These are phyloP conservation scores for Aphaenogaster rudis DNA, from an alignment of 1,140 invertebrate species.

Conservation along the genomic window DNA sequence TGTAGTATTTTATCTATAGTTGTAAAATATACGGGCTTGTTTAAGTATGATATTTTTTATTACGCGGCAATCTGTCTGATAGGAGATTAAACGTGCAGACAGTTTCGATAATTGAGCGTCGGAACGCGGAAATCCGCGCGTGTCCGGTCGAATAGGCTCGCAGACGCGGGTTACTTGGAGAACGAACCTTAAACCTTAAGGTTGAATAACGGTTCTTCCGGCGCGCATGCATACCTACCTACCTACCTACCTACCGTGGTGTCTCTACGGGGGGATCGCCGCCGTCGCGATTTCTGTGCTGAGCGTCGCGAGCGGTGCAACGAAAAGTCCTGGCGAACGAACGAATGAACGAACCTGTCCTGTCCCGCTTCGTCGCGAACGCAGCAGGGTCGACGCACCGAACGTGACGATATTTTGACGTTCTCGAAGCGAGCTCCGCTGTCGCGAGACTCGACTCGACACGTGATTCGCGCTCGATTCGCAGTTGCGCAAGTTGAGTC, in stretches of 20 bases:
- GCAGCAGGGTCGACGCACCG: conserved; percentile 53
- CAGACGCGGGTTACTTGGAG: conserved; percentile 52
- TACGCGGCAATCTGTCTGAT: neutral
- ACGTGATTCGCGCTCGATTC: conserved; percentile 46
- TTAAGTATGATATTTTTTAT: neutral
- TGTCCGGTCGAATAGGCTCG: conserved; percentile 45
- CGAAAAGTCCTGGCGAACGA: conserved; percentile 59
- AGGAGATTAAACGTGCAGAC: neutral
- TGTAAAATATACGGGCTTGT: neutral
- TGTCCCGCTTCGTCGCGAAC: conserved; percentile 25
- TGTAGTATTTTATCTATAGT: neutral
- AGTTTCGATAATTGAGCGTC: neutral
- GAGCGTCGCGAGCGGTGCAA: conserved; percentile 58
- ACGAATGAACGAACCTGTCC: conserved; percentile 52
- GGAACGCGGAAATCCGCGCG: conserved; percentile 43
- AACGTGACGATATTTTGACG: conserved; percentile 62
- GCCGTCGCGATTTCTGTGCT: conserved; percentile 76
- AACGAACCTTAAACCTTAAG: conserved; percentile 81
- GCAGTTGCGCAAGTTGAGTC: conserved; percentile 25
- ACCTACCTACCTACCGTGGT: conserved; percentile 56
- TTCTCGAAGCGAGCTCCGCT: conserved; percentile 9
- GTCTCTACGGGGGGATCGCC: conserved; percentile 66
- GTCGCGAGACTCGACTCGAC: conserved; percentile 29
- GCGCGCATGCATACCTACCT: conserved; percentile 69
- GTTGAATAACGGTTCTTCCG: conserved; percentile 82